Conservation (phyloP, 1,140 invertebrate genomes). For the Drosophila orena region DNA sequence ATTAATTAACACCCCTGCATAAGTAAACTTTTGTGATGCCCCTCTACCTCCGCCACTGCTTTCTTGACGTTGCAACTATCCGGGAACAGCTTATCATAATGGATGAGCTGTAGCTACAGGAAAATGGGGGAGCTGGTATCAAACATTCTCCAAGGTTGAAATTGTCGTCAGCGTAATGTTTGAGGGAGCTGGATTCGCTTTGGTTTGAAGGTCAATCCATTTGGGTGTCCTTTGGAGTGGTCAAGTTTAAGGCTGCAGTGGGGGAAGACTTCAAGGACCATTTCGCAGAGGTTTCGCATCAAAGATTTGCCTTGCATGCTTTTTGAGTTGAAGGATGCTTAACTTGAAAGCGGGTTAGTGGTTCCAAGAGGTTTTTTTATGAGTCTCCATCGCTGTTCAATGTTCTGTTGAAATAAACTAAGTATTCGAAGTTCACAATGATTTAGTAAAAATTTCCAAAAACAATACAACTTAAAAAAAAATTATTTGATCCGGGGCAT, state of each 20-base stretch:
- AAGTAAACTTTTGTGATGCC: neutral
- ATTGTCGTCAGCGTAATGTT: slow-evolving; percentile 54
- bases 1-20: too few species aligned
- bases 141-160: slow-evolving; percentile 56
- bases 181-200: slow-evolving; percentile 53
- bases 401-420: too few species aligned
- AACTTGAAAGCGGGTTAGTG: neutral
- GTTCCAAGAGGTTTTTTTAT: neutral
- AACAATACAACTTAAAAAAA: too few species aligned
- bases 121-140: slow-evolving; percentile 20
- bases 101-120: slow-evolving; percentile 49
- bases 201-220: slow-evolving; percentile 56
- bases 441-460: too few species aligned
- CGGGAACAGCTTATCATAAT: slow-evolving; percentile 77
- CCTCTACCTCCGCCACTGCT: neutral
- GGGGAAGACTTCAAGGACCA: slow-evolving; percentile 3
- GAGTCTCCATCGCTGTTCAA: too few species aligned
- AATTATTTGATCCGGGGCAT: too few species aligned
- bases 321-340: slow-evolving; percentile 36
- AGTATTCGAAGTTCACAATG: too few species aligned
- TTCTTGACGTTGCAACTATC: slow-evolving; percentile 32
- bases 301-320: neutral
- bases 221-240: slow-evolving; percentile 35
- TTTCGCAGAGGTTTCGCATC: neutral
- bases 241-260: slow-evolving; percentile 57